Evolutionary conservation across 2,888 invertebrate species (phyloP).

Genomic region (Oxytorus armatus): DNA sequence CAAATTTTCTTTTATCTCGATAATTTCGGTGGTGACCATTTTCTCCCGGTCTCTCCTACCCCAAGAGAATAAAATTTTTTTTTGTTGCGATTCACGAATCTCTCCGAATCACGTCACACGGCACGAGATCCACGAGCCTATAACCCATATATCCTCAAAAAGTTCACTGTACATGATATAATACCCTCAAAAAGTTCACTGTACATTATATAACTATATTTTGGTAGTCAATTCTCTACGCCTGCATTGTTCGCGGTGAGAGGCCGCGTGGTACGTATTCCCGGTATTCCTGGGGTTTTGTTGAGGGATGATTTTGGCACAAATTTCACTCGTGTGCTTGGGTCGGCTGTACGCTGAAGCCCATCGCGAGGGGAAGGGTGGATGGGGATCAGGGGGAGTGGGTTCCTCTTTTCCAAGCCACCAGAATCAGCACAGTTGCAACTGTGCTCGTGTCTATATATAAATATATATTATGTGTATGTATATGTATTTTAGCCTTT

Average conservation of each 20-base stretch:
- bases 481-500: constrained; percentile 37
- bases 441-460: constrained; percentile 10
- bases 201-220: too few species aligned
- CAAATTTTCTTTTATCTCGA: too few species aligned
- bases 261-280: constrained; percentile 20
- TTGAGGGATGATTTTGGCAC: constrained; percentile 54
- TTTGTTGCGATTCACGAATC: constrained; percentile 37
- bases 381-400: too few species aligned
- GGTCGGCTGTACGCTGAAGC: constrained; percentile 26
- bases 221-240: constrained; percentile 15
- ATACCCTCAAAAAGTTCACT: too few species aligned
- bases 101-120: constrained; percentile 7
- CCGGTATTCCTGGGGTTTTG: constrained; percentile 6
- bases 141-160: constrained; percentile 5
- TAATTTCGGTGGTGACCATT: too few species aligned
- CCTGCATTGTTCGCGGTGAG: constrained; percentile 55
- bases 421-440: constrained; percentile 51
- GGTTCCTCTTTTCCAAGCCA: not conserved
- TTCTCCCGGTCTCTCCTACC: too few species aligned
- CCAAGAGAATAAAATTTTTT: too few species aligned
- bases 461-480: not conserved
- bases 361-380: too few species aligned
- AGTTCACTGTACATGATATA: too few species aligned
- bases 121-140: constrained; percentile 38
- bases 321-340: constrained; percentile 52